Conservation (phyloP, 2,113 vertebrate species). For the Tragulus kanchil region DNA sequence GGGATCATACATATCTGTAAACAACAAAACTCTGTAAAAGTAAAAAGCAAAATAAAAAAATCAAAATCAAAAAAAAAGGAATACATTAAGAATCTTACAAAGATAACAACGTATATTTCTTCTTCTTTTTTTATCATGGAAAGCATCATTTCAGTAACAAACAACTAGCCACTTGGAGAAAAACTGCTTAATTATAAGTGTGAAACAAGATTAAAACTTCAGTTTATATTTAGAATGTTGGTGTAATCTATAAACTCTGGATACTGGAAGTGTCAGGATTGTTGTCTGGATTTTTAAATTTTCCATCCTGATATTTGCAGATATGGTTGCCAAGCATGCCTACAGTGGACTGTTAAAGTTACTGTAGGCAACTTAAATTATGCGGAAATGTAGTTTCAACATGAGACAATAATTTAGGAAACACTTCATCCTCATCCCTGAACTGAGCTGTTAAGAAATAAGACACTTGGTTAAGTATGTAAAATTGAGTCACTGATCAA, state of each 20-base stretch:
- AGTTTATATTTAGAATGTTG: neutral
- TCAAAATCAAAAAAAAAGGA: too few relatives aligned
- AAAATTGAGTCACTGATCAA: neutral
- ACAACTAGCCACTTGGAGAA: neutral
- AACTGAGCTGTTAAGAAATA: neutral
- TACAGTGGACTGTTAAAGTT: neutral
- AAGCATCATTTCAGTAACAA: neutral
- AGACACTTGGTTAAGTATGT: accelerated
- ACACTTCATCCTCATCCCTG: neutral
- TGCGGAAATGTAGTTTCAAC: neutral
- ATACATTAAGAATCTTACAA: neutral
- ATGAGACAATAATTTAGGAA: neutral
- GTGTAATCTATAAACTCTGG: neutral
- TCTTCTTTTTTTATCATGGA: neutral
- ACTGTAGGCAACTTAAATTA: neutral
- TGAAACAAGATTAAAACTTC: neutral
- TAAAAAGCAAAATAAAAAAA: too few relatives aligned
- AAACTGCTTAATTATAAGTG: neutral
- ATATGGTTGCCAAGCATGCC: neutral
- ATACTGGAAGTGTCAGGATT: neutral
- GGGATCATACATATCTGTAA: too few relatives aligned
- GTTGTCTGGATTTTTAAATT: neutral
- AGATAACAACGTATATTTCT: neutral
- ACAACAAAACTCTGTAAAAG: too few relatives aligned
- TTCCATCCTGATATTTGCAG: neutral